phyloP scores from a whole-genome alignment of 2,797 vertebrate species.

The Scyliorhinus canicula region DNA sequence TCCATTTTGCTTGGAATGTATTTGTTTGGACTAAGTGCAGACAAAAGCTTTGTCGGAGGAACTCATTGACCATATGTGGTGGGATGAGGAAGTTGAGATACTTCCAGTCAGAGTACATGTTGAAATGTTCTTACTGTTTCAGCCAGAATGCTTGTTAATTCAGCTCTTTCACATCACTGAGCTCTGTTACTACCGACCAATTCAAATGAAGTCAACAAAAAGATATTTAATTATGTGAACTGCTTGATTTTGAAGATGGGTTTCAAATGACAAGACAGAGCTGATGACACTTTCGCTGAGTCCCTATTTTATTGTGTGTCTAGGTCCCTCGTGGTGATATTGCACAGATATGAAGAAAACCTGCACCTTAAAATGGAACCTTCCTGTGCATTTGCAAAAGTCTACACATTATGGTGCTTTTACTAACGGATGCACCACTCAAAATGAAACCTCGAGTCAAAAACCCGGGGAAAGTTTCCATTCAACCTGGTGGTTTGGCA shows the following conservation, averaged over 20 bases:
- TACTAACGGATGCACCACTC: slow-evolving; percentile 40
- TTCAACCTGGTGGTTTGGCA: slow-evolving; percentile 42
- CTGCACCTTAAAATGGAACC: slow-evolving; percentile 21
- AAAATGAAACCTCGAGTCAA: slow-evolving; percentile 44
- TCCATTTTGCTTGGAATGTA: background rate
- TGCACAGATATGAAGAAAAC: background rate
- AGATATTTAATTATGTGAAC: background rate
- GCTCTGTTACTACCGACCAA: background rate
- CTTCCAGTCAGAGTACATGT: background rate
- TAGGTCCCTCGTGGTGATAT: background rate
- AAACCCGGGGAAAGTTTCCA: slow-evolving; percentile 38
- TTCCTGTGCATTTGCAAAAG: slow-evolving; percentile 28
- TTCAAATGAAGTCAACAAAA: background rate
- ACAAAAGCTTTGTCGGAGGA: background rate
- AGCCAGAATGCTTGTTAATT: background rate
- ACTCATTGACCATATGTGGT: background rate
- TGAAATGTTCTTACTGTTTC: background rate
- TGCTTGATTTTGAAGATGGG: background rate
- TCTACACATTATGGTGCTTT: background rate
- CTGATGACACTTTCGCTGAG: background rate
- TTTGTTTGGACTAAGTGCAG: background rate
- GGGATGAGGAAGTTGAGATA: background rate
- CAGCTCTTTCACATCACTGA: background rate
- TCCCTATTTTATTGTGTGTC: background rate
- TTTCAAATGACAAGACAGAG: background rate